phyloP scores from a whole-genome alignment of 2,888 invertebrate species.

The Dolomedes plantarius region DNA sequence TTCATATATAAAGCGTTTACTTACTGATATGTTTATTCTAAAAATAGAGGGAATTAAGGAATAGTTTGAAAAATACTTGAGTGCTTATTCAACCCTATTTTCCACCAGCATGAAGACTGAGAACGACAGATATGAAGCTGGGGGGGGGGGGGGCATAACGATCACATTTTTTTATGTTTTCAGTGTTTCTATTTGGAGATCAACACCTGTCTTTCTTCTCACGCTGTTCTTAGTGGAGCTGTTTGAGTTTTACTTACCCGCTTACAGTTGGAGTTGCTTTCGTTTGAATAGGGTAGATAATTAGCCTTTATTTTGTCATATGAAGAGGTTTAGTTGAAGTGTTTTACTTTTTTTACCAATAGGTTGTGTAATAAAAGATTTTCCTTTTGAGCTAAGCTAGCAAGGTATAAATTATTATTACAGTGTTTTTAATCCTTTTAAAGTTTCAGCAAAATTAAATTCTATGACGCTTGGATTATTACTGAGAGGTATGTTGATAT shows the following conservation, averaged over 20 bases:
- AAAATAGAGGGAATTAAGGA: background rate
- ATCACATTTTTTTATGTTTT: background rate
- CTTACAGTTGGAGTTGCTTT: background rate
- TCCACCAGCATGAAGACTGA: no score
- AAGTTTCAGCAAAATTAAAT: no score
- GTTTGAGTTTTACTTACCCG: constrained; percentile 2
- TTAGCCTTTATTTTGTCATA: background rate
- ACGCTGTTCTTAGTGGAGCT: background rate
- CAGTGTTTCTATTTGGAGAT: background rate
- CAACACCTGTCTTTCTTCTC: background rate
- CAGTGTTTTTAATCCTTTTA: no score
- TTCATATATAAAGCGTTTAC: no score
- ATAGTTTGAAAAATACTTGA: background rate
- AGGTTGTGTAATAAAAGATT: no score
- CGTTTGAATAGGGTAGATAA: background rate
- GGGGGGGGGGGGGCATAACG: background rate
- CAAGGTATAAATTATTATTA: no score
- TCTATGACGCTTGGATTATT: no score
- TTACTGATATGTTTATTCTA: no score
- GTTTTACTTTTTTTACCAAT: no score
- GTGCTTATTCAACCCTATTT: background rate
- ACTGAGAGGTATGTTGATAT: no score
- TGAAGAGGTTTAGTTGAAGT: background rate
- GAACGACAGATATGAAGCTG: no score
- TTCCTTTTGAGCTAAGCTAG: no score